Conservation (phyloP, 2,888 invertebrate genomes). For the Tachina fera region DNA sequence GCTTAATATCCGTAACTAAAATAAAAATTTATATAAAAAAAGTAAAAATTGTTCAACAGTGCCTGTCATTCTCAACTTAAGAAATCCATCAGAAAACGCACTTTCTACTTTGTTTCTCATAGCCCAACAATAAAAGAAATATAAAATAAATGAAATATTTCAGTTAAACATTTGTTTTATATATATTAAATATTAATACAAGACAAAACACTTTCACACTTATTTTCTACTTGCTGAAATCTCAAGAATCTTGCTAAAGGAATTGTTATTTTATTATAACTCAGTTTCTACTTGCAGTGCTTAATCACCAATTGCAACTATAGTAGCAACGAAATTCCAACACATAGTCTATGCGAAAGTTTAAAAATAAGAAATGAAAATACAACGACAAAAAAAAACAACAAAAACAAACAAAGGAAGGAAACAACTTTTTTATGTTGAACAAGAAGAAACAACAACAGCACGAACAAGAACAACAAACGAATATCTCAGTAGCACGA, state of each 20-base stretch:
- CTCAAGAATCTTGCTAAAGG: background rate
- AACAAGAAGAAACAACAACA: slow-evolving; percentile 52
- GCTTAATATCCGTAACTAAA: too few relatives aligned
- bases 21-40: too few relatives aligned
- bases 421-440: slow-evolving; percentile 63
- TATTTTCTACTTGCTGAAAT: background rate
- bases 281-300: background rate
- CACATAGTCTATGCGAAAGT: slow-evolving; percentile 24
- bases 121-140: too few relatives aligned
- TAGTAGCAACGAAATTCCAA: background rate
- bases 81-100: too few relatives aligned
- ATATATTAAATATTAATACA: too few relatives aligned
- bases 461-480: slow-evolving; percentile 44
- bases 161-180: too few relatives aligned
- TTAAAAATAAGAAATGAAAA: slow-evolving; percentile 20
- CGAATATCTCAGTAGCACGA: slow-evolving; percentile 47
- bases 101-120: too few relatives aligned
- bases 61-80: background rate
- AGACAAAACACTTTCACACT: background rate
- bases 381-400: background rate
- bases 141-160: too few relatives aligned
- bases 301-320: slow-evolving; percentile 33
- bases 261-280: background rate
- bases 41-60: background rate
- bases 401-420: slow-evolving; percentile 53